A percentile compares a stretch with the other conserved stretches of the same genome.
These are phyloP conservation scores for Morinoia aosen DNA, from an alignment of 2,888 invertebrate genomes.

Conservation along the genomic window DNA sequence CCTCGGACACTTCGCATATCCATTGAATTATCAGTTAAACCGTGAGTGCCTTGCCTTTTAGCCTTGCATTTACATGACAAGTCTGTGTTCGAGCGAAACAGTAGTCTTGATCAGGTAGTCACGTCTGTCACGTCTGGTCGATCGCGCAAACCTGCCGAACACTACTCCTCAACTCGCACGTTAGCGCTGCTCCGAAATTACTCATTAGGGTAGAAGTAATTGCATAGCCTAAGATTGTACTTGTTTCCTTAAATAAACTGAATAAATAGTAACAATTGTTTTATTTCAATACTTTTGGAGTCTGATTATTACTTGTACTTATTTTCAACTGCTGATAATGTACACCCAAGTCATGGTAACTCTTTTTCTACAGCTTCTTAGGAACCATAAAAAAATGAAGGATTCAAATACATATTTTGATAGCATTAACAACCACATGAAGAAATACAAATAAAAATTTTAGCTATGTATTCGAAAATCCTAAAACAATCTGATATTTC, in stretches of 20 bases:
- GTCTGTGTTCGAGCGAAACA: not conserved
- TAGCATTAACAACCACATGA: not conserved
- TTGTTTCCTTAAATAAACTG: conserved; percentile 47
- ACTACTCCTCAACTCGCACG: not conserved
- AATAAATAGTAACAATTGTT: not conserved
- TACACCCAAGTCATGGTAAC: no score
- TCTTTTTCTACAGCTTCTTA: no score
- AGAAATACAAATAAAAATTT: not conserved
- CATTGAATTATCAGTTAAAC: not conserved
- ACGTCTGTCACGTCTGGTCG: no score
- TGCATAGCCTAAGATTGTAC: conserved; percentile 25
- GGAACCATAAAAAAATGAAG: no score
- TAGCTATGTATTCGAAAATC: not conserved
- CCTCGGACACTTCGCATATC: not conserved
- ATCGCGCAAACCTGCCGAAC: not conserved
- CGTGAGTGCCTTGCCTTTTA: not conserved
- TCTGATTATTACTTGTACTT: not conserved
- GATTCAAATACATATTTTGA: no score
- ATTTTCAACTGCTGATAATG: no score
- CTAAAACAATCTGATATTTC: no score
- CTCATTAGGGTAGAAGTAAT: not conserved
- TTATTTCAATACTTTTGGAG: not conserved
- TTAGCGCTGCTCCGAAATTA: not conserved
- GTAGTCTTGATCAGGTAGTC: no score
- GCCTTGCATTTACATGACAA: not conserved